Percentiles rank a stretch among this genome's conserved stretches.
Conservation (phyloP, 2,888 invertebrate species). For the Amphipyra berbera region DNA sequence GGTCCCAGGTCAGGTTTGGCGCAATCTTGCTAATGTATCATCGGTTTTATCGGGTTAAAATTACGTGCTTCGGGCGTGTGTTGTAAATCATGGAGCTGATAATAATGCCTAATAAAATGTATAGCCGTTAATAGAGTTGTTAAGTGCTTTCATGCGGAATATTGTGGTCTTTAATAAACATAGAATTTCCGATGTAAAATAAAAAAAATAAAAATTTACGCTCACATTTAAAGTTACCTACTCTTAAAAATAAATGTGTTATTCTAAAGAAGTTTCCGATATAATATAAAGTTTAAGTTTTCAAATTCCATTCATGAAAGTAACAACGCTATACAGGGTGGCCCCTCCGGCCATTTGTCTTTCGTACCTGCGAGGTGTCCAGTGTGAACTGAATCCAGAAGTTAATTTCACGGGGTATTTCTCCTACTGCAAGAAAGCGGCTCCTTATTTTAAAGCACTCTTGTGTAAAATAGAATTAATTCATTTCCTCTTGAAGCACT, state of each 20-base stretch:
- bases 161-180: neutral
- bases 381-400: slow-evolving; percentile 80
- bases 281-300: slow-evolving; percentile 24
- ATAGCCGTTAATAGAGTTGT: slow-evolving; percentile 20
- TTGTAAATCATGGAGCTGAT: slow-evolving; percentile 33
- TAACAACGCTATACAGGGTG: slow-evolving; percentile 61
- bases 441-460: slow-evolving; percentile 79
- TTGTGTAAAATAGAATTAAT: slow-evolving; percentile 84
- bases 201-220: too few species aligned
- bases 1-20: slow-evolving; percentile 35
- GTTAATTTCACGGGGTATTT: slow-evolving; percentile 88
- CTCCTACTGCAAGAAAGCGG: slow-evolving; percentile 76
- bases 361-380: slow-evolving; percentile 84
- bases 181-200: too few species aligned
- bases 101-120: slow-evolving; percentile 34
- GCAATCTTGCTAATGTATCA: slow-evolving; percentile 47
- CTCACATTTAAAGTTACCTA: too few species aligned
- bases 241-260: too few species aligned
- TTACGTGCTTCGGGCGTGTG: slow-evolving; percentile 32
- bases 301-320: slow-evolving; percentile 63
- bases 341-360: slow-evolving; percentile 78
- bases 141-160: slow-evolving; percentile 13
- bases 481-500: slow-evolving; percentile 69
- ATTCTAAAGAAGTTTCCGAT: too few species aligned
- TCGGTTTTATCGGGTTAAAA: slow-evolving; percentile 44